phyloP scores from a whole-genome alignment of 2,888 invertebrate species.

The Dendrolimus houi region DNA sequence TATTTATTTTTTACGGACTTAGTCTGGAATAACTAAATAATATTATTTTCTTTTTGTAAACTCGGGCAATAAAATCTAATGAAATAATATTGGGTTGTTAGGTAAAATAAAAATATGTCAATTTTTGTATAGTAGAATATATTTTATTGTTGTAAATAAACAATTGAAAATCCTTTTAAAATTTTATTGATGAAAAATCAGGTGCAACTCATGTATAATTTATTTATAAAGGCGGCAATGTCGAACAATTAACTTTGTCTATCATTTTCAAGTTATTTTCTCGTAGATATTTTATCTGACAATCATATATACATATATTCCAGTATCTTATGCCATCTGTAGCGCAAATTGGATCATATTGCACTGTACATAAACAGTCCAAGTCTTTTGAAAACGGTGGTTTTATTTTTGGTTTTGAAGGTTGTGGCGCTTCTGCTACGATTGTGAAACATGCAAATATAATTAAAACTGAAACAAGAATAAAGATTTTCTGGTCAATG shows the following conservation, averaged over 20 bases:
- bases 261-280: slow-evolving; percentile 10
- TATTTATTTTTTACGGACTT: too few species aligned
- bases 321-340: slow-evolving; percentile 23
- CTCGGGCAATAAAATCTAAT: too few species aligned
- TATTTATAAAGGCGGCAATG: slow-evolving; percentile 10
- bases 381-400: slow-evolving; percentile 16
- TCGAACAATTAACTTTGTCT: slow-evolving; percentile 18
- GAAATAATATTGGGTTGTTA: too few species aligned
- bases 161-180: too few species aligned
- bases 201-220: not conserved
- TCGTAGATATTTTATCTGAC: slow-evolving; percentile 19
- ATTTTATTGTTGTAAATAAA: too few species aligned
- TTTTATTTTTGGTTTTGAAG: slow-evolving; percentile 4
- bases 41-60: too few species aligned
- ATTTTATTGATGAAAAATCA: too few species aligned
- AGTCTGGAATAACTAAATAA: too few species aligned
- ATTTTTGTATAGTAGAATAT: too few species aligned
- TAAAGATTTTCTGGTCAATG: too few species aligned
- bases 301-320: slow-evolving; percentile 29
- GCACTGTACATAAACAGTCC: slow-evolving; percentile 26
- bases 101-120: too few species aligned
- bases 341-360: slow-evolving; percentile 36
- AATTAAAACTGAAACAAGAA: slow-evolving; percentile 19
- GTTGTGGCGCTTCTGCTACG: not conserved
- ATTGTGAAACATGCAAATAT: not conserved